A percentile compares a stretch with the other conserved stretches of the same genome.
Conservation (phyloP, 2,797 vertebrate species). For the Macrochelys suwanniensis region DNA sequence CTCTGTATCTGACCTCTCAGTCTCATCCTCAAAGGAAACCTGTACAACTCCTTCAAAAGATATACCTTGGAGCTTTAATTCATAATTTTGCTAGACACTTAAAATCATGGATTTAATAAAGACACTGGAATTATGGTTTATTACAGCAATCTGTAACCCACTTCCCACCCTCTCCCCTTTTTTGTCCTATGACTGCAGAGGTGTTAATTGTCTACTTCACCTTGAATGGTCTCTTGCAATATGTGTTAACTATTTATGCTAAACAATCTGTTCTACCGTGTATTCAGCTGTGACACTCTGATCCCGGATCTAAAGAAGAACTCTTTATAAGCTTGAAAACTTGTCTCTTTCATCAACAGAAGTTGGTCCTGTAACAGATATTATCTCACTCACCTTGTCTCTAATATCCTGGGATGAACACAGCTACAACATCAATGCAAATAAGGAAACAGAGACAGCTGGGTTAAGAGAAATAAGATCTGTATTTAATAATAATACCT, state of each 20-base stretch:
- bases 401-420: neutral
- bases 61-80: neutral
- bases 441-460: neutral
- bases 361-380: neutral
- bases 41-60: neutral
- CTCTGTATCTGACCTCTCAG: neutral
- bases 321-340: neutral
- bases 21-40: neutral
- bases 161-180: neutral
- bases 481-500: neutral
- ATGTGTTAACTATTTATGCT: neutral
- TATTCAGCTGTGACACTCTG: neutral
- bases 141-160: neutral
- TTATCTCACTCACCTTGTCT: neutral
- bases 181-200: neutral
- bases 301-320: neutral
- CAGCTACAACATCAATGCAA: neutral
- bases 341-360: neutral
- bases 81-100: neutral
- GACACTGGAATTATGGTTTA: neutral
- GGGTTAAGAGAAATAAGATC: neutral
- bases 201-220: neutral
- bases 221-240: neutral
- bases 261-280: neutral
- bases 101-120: neutral